Conservation (phyloP, 2,113 vertebrate genomes). For the Myanophis thanlyinensis region DNA sequence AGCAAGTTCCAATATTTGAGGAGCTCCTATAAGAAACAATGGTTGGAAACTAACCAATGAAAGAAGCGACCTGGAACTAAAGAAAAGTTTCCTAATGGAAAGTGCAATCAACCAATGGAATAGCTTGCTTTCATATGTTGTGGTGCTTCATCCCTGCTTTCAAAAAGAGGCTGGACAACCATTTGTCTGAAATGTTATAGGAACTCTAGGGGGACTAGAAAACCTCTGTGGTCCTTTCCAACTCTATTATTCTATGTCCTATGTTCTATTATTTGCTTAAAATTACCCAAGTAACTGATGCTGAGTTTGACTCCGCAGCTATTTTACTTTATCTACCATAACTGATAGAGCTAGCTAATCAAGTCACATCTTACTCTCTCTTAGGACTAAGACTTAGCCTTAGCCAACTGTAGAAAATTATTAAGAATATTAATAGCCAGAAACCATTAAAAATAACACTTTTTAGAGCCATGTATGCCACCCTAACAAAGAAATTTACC, state of each 20-base stretch:
- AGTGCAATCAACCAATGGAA: neutral
- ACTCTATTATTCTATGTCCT: neutral
- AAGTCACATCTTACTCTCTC: neutral
- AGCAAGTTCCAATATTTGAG: neutral
- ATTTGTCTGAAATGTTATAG: neutral
- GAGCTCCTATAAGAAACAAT: neutral
- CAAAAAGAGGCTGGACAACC: neutral
- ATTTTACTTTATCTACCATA: neutral
- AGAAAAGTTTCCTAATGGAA: neutral
- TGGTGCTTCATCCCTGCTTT: neutral
- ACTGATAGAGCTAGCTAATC: neutral
- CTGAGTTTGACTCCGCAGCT: neutral
- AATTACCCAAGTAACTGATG: neutral
- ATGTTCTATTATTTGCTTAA: neutral
- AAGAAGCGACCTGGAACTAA: neutral
- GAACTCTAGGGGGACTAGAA: neutral
- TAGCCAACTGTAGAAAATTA: neutral
- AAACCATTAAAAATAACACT: neutral
- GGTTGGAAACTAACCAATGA: neutral
- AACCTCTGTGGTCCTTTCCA: neutral
- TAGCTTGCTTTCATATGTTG: neutral
- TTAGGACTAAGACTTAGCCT: neutral
- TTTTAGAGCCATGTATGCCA: neutral
- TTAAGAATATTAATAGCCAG: neutral
- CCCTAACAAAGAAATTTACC: neutral